These are phyloP conservation scores for Agapostemon virescens DNA, from an alignment of 2,888 invertebrate genomes.

Conservation along the genomic window DNA sequence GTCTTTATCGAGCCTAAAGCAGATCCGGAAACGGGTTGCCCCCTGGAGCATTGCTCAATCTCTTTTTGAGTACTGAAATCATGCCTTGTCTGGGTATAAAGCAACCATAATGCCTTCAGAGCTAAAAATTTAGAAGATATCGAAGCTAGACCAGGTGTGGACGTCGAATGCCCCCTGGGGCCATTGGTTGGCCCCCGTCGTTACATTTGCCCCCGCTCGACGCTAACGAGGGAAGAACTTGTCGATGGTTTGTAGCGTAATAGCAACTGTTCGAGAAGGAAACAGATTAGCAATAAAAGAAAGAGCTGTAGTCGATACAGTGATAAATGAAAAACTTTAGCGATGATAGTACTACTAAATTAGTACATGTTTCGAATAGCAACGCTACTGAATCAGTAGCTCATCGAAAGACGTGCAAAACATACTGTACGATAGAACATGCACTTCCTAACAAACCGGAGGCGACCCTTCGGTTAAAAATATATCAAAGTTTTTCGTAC, in stretches of 20 bases:
- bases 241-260: neutral
- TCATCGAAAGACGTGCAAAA: neutral
- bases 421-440: slow-evolving; percentile 2
- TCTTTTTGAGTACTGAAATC: neutral
- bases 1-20: neutral
- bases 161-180: neutral
- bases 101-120: neutral
- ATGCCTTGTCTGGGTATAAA: neutral
- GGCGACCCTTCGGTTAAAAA: neutral
- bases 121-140: neutral
- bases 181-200: neutral
- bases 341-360: slow-evolving; percentile 26
- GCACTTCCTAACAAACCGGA: neutral
- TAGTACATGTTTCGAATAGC: slow-evolving; percentile 15
- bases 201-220: neutral
- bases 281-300: neutral
- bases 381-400: slow-evolving; percentile 21
- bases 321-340: slow-evolving; percentile 7
- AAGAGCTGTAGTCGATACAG: neutral
- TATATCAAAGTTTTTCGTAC: slow-evolving; percentile 11
- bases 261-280: neutral
- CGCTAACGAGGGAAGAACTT: neutral
- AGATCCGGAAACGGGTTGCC: neutral
- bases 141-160: neutral
- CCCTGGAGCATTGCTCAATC: neutral